These are phyloP conservation scores for Busseola fusca DNA, from an alignment of 2,888 invertebrate genomes.

Conservation along the genomic window DNA sequence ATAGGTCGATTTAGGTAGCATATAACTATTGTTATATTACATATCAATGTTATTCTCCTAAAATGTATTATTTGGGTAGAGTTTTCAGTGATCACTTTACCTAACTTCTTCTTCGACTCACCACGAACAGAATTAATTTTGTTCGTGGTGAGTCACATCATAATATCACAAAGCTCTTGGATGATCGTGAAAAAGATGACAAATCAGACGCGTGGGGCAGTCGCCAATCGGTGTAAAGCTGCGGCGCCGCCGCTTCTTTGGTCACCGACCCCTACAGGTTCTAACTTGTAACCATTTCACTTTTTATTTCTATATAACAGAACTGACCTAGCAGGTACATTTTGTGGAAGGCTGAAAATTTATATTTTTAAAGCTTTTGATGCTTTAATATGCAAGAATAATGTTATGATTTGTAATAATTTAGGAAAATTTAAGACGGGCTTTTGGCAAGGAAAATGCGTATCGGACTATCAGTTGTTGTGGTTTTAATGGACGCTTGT, in stretches of 20 bases:
- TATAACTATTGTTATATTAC: background rate
- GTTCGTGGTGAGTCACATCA: slow-evolving; percentile 65
- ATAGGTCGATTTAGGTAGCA: slow-evolving; percentile 29
- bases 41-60: background rate
- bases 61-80: background rate
- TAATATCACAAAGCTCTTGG: slow-evolving; percentile 61
- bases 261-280: slow-evolving; percentile 87
- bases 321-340: slow-evolving; percentile 40
- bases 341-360: slow-evolving; percentile 15
- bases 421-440: background rate
- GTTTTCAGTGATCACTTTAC: background rate
- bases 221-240: slow-evolving; percentile 74
- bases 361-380: slow-evolving; percentile 4
- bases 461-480: background rate
- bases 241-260: slow-evolving; percentile 68
- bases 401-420: background rate
- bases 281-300: slow-evolving; percentile 87
- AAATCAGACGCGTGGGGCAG: slow-evolving; percentile 80
- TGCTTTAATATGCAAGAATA: background rate
- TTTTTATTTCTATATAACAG: slow-evolving; percentile 77
- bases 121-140: too few species aligned
- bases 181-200: slow-evolving; percentile 78
- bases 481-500: slow-evolving; percentile 2
- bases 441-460: background rate
- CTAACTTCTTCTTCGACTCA: too few species aligned